A percentile compares a stretch with the other conserved stretches of the same genome.
Evolutionary conservation across 2,888 invertebrate genomes (phyloP).

Genomic region (Acronicta alni): DNA sequence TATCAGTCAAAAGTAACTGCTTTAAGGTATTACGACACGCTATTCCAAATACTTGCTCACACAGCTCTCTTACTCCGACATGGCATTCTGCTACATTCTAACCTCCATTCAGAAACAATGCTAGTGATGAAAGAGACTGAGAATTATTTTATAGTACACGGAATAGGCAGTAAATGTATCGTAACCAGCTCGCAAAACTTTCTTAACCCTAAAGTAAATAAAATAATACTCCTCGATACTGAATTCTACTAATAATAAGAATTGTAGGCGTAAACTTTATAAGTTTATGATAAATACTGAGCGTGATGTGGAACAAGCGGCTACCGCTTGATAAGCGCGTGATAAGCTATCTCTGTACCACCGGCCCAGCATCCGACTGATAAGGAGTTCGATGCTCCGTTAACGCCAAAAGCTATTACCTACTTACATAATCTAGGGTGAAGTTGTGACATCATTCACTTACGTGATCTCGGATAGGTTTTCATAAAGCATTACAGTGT

Average conservation of each 20-base stretch:
- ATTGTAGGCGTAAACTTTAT: neutral
- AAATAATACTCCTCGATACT: too few relatives aligned
- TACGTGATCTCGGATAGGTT: neutral
- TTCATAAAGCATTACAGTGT: neutral
- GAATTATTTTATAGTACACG: too few relatives aligned
- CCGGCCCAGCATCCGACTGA: conserved; percentile 73
- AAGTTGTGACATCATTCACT: conserved; percentile 13
- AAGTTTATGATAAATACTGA: conserved; percentile 12
- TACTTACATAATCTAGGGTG: conserved; percentile 20
- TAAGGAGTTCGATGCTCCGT: conserved; percentile 69
- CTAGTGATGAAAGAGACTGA: too few relatives aligned
- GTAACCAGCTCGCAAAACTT: too few relatives aligned
- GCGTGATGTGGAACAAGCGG: conserved; percentile 34
- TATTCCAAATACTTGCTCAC: too few relatives aligned
- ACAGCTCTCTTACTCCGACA: too few relatives aligned
- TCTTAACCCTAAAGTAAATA: too few relatives aligned
- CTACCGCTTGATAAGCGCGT: conserved; percentile 57
- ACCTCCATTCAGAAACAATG: too few relatives aligned
- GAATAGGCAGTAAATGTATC: too few relatives aligned
- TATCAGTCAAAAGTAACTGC: too few relatives aligned
- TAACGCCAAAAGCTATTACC: conserved; percentile 48
- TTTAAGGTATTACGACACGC: too few relatives aligned
- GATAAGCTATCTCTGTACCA: conserved; percentile 76
- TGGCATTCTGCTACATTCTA: too few relatives aligned
- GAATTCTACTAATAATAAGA: neutral